Base-by-base conservation (phyloP, 2,888 invertebrate species). In the Lochmaea crataegi region DNA sequence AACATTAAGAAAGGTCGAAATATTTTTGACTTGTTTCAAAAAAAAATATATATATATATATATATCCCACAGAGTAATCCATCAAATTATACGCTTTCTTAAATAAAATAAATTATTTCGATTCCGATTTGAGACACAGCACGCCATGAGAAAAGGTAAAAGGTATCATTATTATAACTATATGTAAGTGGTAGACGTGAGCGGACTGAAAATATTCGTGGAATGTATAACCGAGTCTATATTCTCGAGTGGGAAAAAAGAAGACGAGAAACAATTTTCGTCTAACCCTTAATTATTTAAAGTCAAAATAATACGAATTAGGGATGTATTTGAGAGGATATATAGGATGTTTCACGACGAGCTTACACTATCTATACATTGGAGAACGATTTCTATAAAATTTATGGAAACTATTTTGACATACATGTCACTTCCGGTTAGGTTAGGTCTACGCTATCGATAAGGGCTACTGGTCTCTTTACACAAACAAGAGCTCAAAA, bases 121-220 rank as follows among this genome's bases (percentile, higher is more conserved):
- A 78, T 76, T 81, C 80, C 77, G 80, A 82, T 81, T 82, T 80
- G 79, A 81, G 78, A 79, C 80, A 78, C 80, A 79, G 77, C 80
- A 79, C 78, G 76, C 76, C 78, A 80, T 77, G 79, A 76, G 78
- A 81, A 78, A 78, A 78, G 77, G 77, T 77, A 77, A 77, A 80
- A 79, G 80, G 80, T 82, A 82, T 82, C 80, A 82, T 82, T 82
- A 82, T 81, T 80, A 80, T 81, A 81, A 82, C 81, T 81, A 82
- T 81, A 80, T 78, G 78, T 80, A 81, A 81, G 80, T 80, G 78
- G 79, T 74, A 79, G 79, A 82, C 81, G 82, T 82, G 82, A 82
- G 79, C 80, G 73, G 81, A 80, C 78, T 82, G 70, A 74, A 80
- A 82, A 80, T 78, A 82, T 82, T 79, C 76, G 71, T 76, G 76